Base-by-base conservation (phyloP, 2,888 invertebrate species). In the Phlogophora meticulosa region DNA sequence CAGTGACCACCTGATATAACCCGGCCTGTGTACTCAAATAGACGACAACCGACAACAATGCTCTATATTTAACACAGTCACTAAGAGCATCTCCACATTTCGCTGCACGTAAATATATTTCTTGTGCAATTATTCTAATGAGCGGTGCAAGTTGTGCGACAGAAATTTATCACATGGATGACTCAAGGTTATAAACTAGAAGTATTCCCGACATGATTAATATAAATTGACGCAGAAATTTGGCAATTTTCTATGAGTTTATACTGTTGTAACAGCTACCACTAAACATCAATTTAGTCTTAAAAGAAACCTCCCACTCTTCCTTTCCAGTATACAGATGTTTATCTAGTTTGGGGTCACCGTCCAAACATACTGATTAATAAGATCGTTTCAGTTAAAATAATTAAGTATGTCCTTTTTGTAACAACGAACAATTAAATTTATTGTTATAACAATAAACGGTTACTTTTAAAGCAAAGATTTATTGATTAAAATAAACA, bases 41-140 rank as follows among this genome's bases (percentile, higher is more conserved):
- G 78, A 67, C 66, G 56, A 69, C 73, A 70, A 75, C 64, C 60
- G 60, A 76, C 81, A 80, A 76, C 76, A 76, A 76, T 76, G 58
- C 11, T 65, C 70, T 80, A 80, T 72, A 72, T 68, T 63, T 80
- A 80, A 45, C 45, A 48, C 51, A 38, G 81, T 75, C 59, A 58
- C 63, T 77, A 76, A 36, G 71, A 67, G 62, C 56, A 68, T 60
- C 69, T 59, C 13, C 43, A 55, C 66, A 75, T 72, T 70, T 75
- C 64, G 24, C 75, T 78, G 72, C 67, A 69, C 72, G 69, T 67
- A 72, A 69, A 77, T 73, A 78, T 51, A 65, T 52, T 77, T 64
- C 71, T 67, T 42, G 67, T 78, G 78, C 75, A 80, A 68, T 75
- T 75, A 67, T 56, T 80, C 49, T 70, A 71, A 69, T 76, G 58